These are phyloP conservation scores for Cylindroiulus punctatus DNA, from an alignment of 2,888 invertebrate genomes.

Conservation along the genomic window DNA sequence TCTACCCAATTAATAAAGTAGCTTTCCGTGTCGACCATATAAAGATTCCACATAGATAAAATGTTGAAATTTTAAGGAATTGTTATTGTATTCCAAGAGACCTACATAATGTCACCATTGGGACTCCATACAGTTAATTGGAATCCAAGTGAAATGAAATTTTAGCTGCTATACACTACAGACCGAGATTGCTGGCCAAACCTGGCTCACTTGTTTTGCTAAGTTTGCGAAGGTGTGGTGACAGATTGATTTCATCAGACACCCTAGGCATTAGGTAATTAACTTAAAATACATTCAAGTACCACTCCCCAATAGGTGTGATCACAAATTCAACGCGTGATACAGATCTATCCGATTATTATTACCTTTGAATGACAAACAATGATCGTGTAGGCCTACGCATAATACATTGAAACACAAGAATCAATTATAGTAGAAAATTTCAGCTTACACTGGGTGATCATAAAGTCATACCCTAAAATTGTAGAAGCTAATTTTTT, in stretches of 20 bases:
- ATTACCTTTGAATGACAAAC: too few relatives aligned
- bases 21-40: conserved; percentile 12
- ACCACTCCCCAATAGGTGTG: not conserved
- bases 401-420: too few relatives aligned
- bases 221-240: too few relatives aligned
- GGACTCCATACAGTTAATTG: not conserved
- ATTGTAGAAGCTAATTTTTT: too few relatives aligned
- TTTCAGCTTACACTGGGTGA: too few relatives aligned
- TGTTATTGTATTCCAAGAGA: not conserved
- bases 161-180: not conserved
- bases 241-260: not conserved
- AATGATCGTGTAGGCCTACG: too few relatives aligned
- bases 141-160: not conserved
- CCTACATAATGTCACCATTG: not conserved
- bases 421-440: too few relatives aligned
- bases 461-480: too few relatives aligned
- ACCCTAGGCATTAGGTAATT: not conserved
- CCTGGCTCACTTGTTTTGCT: too few relatives aligned
- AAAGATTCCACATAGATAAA: not conserved
- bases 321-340: too few relatives aligned
- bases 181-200: not conserved
- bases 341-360: too few relatives aligned
- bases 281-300: not conserved
- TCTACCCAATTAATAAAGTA: conserved; percentile 31
- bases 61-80: not conserved